These are phyloP conservation scores for Motacilla tschutschensis DNA, from an alignment of 2,113 vertebrate species.

Conservation along the genomic window DNA sequence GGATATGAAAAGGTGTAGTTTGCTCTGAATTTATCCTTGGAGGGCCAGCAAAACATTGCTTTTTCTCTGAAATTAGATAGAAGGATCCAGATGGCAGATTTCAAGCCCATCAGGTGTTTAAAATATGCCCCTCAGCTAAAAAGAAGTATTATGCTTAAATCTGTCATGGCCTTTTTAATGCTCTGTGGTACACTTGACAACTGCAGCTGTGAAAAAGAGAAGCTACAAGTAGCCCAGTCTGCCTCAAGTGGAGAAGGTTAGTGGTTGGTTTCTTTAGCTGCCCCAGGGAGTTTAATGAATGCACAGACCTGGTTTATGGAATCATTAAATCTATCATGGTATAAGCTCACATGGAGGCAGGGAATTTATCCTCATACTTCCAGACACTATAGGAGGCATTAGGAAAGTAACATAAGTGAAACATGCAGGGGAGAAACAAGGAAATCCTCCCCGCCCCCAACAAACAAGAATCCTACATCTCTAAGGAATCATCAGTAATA, in stretches of 20 bases:
- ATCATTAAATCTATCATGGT: constrained; percentile 2
- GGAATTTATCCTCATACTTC: not conserved
- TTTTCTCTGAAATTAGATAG: constrained; percentile 58
- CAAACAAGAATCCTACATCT: constrained; percentile 32
- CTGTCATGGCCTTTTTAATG: constrained; percentile 57
- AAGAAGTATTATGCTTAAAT: constrained; percentile 56
- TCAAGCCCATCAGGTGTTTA: constrained; percentile 59
- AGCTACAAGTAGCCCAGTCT: constrained; percentile 12
- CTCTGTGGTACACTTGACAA: constrained; percentile 51
- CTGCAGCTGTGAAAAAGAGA: constrained; percentile 15
- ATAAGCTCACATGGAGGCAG: not conserved
- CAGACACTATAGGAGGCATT: not conserved
- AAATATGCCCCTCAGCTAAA: constrained; percentile 55
- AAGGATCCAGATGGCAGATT: constrained; percentile 58
- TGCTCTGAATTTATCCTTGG: constrained; percentile 56
- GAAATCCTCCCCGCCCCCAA: not conserved
- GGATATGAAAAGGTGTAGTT: constrained; percentile 36
- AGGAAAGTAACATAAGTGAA: constrained; percentile 19
- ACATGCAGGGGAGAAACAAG: not conserved
- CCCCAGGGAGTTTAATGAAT: not conserved
- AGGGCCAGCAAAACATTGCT: constrained; percentile 45
- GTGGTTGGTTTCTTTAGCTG: not conserved
- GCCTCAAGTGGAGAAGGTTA: not conserved
- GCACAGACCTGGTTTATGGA: not conserved
- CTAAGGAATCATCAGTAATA: constrained; percentile 68